Base-by-base conservation (phyloP, 2,113 vertebrate species). In the Nothocercus nigrocapillus region DNA sequence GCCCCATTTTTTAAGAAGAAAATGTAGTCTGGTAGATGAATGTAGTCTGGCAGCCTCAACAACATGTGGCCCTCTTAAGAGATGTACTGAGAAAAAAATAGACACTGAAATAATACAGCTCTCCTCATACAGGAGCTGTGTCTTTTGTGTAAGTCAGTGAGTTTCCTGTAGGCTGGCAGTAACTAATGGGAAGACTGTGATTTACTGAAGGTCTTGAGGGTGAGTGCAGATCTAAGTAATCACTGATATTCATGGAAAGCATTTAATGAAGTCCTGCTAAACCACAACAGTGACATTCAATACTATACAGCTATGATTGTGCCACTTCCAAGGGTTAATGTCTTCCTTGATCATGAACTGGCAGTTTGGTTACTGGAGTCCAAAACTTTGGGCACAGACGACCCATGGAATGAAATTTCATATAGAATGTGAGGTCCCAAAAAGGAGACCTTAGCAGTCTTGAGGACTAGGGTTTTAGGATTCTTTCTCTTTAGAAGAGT, bases 1-100 rank as follows among this genome's bases (percentile, higher is more conserved):
- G 58, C 58, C 90, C 24, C 56, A 72, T 95, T 94, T 94, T 95
- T 40, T 90, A 81, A 88, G 82, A 94, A 93, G 91, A 53, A 79
- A 86, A 91, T 76, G 69, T 73, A 58, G 58, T 93, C 40, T 93
- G 73, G 36, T 40, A 51, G 75, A 51, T 32, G 21, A 78, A 86
- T 68, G 62, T 36, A 36, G 36, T 36, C 36, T 36, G 36, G 36
- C 69, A 82, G 42, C 25, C 30, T 72, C 34, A 58, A 58, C 61
- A 2, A 1, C 72, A 86, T 7, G 2, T 68, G 20, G 38, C 21
- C 44, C 28, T 9, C 22, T 94, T 74, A 81, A 88, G 40, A 63
- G 72, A 27, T 32, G 36, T 53, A 54, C n/a, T 90, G 64, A 90
- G 76, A 82, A 94, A 88, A 84, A 90, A 36, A 74, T 38, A 78